Evolutionary conservation across 1,140 invertebrate species (phyloP).

Genomic region (Matsumurasca onukii): DNA sequence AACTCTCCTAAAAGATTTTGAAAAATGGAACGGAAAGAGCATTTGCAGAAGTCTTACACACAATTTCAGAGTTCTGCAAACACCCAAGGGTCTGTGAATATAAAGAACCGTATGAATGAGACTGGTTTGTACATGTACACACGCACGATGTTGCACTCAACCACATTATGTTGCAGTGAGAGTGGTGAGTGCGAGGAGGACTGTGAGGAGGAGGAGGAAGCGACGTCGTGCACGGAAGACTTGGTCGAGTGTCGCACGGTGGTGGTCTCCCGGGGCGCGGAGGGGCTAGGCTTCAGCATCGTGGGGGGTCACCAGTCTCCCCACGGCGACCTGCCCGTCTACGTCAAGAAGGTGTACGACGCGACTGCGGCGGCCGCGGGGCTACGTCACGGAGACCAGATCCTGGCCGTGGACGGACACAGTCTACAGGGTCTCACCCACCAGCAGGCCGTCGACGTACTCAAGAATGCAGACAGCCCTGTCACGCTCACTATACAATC

Average conservation of each 20-base stretch:
- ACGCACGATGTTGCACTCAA: too few relatives aligned
- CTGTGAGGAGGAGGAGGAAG: background rate
- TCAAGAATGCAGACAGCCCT: slow-evolving; percentile 57
- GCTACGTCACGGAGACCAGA: slow-evolving; percentile 63
- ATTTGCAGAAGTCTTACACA: too few relatives aligned
- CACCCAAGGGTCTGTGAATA: too few relatives aligned
- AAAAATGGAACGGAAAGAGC: too few relatives aligned
- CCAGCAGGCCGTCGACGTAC: slow-evolving; percentile 59
- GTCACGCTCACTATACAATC: slow-evolving; percentile 56
- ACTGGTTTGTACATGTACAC: too few relatives aligned
- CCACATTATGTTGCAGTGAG: slow-evolving; percentile 17
- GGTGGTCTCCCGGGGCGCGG: slow-evolving; percentile 66
- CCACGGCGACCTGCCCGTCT: slow-evolving; percentile 75
- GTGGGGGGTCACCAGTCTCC: slow-evolving; percentile 77
- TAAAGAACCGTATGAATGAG: too few relatives aligned
- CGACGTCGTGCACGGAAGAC: too few relatives aligned
- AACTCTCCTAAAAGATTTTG: too few relatives aligned
- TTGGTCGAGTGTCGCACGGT: slow-evolving; percentile 53
- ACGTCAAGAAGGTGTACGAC: slow-evolving; percentile 80
- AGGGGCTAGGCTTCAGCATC: slow-evolving; percentile 74
- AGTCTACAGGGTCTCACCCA: slow-evolving; percentile 59
- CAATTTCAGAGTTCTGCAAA: too few relatives aligned
- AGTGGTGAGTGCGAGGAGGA: background rate
- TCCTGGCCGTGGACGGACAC: slow-evolving; percentile 56
- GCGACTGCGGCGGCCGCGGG: slow-evolving; percentile 69